Base-by-base conservation (phyloP, 2,888 invertebrate species). In the Cataglyphis rosenhaueri region DNA sequence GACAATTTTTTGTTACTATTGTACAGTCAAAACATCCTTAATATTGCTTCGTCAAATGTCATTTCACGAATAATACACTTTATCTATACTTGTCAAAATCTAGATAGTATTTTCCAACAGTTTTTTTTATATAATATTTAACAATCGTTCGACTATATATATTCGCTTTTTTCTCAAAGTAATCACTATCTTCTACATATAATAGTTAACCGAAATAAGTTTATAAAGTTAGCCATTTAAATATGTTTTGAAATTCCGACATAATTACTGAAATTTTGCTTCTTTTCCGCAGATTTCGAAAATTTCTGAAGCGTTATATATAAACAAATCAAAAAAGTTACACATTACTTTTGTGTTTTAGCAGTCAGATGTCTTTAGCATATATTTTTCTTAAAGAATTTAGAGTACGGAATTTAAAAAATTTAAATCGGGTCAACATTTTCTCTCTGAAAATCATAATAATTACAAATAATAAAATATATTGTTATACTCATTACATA, bases 401-500 rank as follows among this genome's bases (percentile, higher is more conserved):
- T 64, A 48, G 12, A 35, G 8, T 57, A 48, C 18, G 18, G 25
- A 59, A 35, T 35, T 52, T 48, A 2, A 52, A 15, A 3, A 21
- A 62, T 75, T 52, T 18, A 64, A 75, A 15, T 18, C 3, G n/a
- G 3, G 5, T 3, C 6, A 59, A 29, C 4, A 44, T 48, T 32
- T 6, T 9, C 6, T 48, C 10, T 48, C 21, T 32, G 2, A n/a
- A 52, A 55, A 52, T 65, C 48, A n/a, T 25, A 10, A n/a, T 25
- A 10, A 18, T 25, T 48, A 18, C 25, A 65, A 65, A 76, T 65
- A 29, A 9, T 32, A 64, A 38, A 52, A 64, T 38, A 38, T 9
- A 55, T 65, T 25, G 25, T 25, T 48, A 44, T 44, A 18, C 32
- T 68, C 41, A 57, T 66, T 66, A 59, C 35, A 6, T 68, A 12